These are phyloP conservation scores for Eumaeus atala DNA, from an alignment of 1,140 invertebrate genomes.

Conservation along the genomic window DNA sequence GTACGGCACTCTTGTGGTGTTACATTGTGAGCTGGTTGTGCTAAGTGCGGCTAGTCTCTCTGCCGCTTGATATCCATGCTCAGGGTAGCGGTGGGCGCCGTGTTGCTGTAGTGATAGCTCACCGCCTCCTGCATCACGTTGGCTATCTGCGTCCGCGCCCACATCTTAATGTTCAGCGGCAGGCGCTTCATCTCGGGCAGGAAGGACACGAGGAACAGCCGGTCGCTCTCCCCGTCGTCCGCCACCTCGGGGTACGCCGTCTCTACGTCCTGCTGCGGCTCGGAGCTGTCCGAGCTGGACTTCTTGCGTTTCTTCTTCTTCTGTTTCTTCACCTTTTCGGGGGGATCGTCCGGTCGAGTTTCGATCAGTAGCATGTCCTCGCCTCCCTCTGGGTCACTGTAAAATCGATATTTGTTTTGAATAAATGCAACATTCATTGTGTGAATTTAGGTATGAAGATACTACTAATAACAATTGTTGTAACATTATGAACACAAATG, in stretches of 20 bases:
- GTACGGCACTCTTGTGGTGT: too few relatives aligned
- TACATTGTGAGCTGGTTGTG: too few relatives aligned
- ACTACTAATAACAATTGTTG: too few relatives aligned
- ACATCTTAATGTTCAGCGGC: constrained; percentile 60
- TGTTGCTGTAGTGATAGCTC: constrained; percentile 42
- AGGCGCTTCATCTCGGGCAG: constrained; percentile 57
- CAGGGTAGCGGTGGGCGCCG: constrained; percentile 15
- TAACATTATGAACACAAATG: too few relatives aligned
- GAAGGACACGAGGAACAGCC: constrained; percentile 54
- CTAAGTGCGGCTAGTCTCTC: too few relatives aligned
- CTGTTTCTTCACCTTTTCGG: constrained; percentile 23
- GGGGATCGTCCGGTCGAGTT: neutral
- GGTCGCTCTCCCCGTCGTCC: constrained; percentile 40
- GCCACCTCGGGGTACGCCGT: constrained; percentile 4
- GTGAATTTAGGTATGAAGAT: too few relatives aligned
- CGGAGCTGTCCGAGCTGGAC: constrained; percentile 28
- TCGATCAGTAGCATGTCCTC: neutral
- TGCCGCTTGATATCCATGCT: too few relatives aligned
- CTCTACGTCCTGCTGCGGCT: constrained; percentile 40
- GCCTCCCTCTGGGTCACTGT: neutral
- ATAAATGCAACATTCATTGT: too few relatives aligned
- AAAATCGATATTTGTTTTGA: neutral
- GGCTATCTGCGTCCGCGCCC: constrained; percentile 57
- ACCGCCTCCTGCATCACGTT: constrained; percentile 63
- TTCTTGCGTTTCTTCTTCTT: constrained; percentile 23